These are phyloP conservation scores for Tortrix viridana DNA, from an alignment of 2,888 invertebrate genomes.

Conservation along the genomic window DNA sequence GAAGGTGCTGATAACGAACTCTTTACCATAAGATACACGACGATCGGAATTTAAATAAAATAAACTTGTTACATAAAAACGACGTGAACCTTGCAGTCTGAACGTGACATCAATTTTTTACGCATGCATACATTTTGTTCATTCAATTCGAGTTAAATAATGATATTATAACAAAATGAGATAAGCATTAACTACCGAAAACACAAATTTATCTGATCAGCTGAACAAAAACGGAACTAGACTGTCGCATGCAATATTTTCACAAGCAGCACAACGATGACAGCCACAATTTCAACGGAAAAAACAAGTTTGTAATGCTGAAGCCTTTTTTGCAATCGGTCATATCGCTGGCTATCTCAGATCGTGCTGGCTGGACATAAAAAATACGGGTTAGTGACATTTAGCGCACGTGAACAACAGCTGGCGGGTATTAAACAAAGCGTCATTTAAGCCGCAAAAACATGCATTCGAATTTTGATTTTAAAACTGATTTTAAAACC, in stretches of 20 bases:
- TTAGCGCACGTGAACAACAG: not conserved
- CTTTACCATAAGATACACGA: not conserved
- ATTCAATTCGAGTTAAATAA: conserved; percentile 12
- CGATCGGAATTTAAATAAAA: conserved; percentile 7
- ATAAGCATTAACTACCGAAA: conserved; percentile 6
- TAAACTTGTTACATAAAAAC: conserved; percentile 9
- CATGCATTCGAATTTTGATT: too few species aligned
- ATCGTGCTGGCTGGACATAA: conserved; percentile 29
- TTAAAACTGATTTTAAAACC: too few species aligned
- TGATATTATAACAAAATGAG: conserved; percentile 19
- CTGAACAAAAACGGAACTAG: conserved; percentile 1
- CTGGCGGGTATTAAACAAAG: conserved; percentile 19
- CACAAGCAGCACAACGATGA: conserved; percentile 35
- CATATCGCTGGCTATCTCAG: conserved; percentile 44
- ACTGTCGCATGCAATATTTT: not conserved
- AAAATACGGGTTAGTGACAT: conserved; percentile 32
- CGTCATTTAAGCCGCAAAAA: conserved; percentile 17
- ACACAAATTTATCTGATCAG: conserved; percentile 5
- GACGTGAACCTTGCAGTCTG: conserved; percentile 16
- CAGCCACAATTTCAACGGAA: conserved; percentile 40
- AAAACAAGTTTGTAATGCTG: conserved; percentile 31
- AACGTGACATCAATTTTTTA: conserved; percentile 7
- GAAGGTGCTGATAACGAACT: conserved; percentile 1
- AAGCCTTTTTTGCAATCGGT: conserved; percentile 49
- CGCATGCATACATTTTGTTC: conserved; percentile 11